These are phyloP conservation scores for Erethizon dorsatum DNA, from an alignment of 2,797 vertebrate genomes.

Conservation along the genomic window DNA sequence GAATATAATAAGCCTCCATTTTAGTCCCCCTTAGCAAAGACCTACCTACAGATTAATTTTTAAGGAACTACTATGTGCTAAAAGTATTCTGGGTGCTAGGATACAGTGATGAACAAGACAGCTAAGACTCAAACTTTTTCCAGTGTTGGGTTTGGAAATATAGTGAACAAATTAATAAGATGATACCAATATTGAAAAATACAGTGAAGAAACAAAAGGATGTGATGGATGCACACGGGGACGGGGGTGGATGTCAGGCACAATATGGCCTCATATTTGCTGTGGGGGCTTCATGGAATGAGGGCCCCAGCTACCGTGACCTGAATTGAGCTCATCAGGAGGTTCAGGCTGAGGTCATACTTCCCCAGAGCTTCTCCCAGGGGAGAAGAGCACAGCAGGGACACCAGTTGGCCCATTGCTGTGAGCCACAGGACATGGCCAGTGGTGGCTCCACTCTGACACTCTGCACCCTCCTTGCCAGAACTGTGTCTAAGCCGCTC, in stretches of 20 bases:
- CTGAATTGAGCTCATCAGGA: background rate
- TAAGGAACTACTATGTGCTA: background rate
- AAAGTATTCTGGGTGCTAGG: background rate
- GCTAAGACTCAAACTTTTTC: background rate
- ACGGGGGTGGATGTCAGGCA: background rate
- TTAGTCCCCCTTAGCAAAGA: background rate
- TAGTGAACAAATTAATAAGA: background rate
- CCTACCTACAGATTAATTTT: background rate
- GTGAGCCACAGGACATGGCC: background rate
- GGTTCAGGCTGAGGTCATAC: background rate
- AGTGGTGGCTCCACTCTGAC: background rate
- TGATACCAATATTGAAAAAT: background rate
- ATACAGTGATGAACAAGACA: background rate
- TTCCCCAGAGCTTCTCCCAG: background rate
- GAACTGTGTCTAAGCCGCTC: background rate
- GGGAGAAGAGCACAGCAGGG: background rate
- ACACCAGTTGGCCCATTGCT: background rate
- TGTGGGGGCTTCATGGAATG: background rate
- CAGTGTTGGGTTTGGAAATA: background rate
- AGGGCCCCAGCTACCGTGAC: too few relatives aligned
- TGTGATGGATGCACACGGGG: background rate
- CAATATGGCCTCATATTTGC: background rate
- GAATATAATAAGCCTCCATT: background rate
- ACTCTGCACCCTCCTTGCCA: background rate
- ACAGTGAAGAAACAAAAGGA: background rate